Evolutionary conservation across 2,888 invertebrate genomes (phyloP), one percentile per base, ranked within the genome.

Genomic region (Cosmorhoe ocellata): DNA sequence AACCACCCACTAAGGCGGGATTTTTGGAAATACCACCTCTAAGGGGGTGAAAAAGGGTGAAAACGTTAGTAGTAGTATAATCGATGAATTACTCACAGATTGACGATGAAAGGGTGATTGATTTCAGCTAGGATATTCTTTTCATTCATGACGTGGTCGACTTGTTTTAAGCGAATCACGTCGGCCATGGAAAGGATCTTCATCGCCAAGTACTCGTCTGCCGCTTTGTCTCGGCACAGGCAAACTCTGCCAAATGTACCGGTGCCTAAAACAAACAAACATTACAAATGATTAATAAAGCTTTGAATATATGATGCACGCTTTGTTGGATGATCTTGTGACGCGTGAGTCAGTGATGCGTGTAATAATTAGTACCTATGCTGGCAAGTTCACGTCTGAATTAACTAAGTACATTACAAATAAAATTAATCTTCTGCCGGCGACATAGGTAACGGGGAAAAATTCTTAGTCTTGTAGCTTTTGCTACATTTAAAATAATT

Each of bases 181-280:
- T 98, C 97, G 33, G 95, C 93, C 91, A 99, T 96, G 51, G 96
- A 95, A 61, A 99, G 92, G 64, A 98, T 95, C 91, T 99, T 99
- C 93, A 99, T 95, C 36, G 99, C 99, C 74, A 95, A 93, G 81
- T 95, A 97, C 75, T 94, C 93, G 69, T 94, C 93, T 34, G 94
- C 94, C 42, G 93, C 92, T 79, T 95, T 96, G 82, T 98, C 96
- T 66, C 95, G 93, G 76, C 97, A 96, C 51, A 99, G 89, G 58
- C 98, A 95, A 24, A 99, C 99, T 50, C 98, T 93, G 36, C 99
- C 99, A 82, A 99, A 99, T 31, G 99, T 99, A 41, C 99, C 99
- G 26, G 98, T 99, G 63, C 97, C 97, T 97, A 88, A 1, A 79
- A 81, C 73, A 80, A 79, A 31, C 24, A 43, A 52, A 52, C 34